Conservation (phyloP, 2,797 vertebrate genomes). For the Catharus ustulatus region DNA sequence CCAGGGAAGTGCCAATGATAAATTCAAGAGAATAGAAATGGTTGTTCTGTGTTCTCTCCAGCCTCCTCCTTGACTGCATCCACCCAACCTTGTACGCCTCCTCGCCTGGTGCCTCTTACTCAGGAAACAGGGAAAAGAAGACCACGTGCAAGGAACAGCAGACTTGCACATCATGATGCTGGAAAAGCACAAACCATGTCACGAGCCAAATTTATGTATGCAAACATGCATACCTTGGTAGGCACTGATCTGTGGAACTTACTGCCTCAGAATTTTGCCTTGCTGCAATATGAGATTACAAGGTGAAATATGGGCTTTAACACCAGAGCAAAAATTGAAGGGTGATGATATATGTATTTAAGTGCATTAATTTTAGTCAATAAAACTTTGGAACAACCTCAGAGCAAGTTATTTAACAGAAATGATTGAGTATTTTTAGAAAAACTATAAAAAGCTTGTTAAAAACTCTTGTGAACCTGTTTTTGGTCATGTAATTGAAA, state of each 20-base stretch:
- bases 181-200: background rate
- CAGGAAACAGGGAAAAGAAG: background rate
- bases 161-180: background rate
- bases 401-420: background rate
- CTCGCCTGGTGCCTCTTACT: fast-evolving
- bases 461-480: background rate
- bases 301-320: background rate
- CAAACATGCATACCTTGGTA: background rate
- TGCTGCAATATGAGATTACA: background rate
- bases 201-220: background rate
- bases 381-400: background rate
- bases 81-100: fast-evolving
- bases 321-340: background rate
- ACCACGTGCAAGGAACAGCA: background rate
- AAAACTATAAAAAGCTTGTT: background rate
- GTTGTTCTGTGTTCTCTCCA: background rate
- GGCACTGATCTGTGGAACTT: background rate
- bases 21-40: background rate
- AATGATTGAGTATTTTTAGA: background rate
- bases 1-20: background rate
- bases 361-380: background rate
- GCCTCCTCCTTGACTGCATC: background rate
- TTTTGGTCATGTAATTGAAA: background rate
- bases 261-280: background rate
- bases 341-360: background rate